These are phyloP conservation scores for Stegana nigrithorax DNA, from an alignment of 2,888 invertebrate genomes.

Conservation along the genomic window DNA sequence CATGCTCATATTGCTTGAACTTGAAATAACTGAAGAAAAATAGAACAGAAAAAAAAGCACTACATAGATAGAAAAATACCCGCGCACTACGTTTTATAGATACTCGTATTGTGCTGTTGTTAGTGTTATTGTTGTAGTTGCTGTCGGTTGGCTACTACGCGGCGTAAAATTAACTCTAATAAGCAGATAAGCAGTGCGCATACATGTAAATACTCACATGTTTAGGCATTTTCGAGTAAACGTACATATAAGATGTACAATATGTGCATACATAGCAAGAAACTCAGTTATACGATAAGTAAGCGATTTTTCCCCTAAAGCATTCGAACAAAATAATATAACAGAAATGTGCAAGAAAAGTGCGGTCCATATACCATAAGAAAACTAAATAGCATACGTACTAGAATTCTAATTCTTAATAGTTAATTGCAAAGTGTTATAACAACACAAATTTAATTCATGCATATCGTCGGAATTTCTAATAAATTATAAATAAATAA, in stretches of 20 bases:
- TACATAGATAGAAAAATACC: background rate
- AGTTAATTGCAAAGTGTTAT: too few relatives aligned
- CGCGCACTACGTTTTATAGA: background rate
- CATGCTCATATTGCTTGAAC: constrained; percentile 3
- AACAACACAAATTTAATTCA: background rate
- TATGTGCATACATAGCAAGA: background rate
- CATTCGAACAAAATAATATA: background rate
- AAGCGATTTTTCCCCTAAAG: background rate
- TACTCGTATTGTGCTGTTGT: too few relatives aligned
- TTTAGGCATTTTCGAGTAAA: background rate
- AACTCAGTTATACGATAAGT: background rate
- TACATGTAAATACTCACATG: background rate
- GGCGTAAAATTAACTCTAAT: constrained; percentile 22
- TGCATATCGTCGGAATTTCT: background rate
- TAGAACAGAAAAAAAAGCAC: background rate
- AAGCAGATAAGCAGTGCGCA: constrained; percentile 23
- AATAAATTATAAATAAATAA: background rate
- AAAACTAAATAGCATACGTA: too few relatives aligned
- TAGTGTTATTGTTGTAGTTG: background rate
- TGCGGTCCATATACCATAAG: background rate
- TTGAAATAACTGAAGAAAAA: background rate
- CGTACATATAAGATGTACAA: background rate
- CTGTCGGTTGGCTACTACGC: background rate
- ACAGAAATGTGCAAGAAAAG: background rate
- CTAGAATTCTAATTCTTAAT: too few relatives aligned